Evolutionary conservation across 2,888 invertebrate genomes (phyloP), one percentile per base, ranked within the genome.

Genomic region (Chesias legatella): DNA sequence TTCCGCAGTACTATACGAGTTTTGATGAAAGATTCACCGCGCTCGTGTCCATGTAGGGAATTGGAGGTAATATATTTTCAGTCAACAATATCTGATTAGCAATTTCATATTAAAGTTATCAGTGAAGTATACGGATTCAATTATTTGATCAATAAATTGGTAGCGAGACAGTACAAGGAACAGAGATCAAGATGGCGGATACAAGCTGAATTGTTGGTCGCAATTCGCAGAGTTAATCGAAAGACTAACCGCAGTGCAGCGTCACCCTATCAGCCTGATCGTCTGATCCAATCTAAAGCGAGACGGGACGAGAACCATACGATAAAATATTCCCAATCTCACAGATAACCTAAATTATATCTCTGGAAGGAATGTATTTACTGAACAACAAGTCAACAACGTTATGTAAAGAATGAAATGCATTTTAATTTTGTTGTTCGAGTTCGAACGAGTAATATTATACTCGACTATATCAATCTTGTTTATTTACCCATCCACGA

Each of bases 11-110:
- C 57, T 45, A 55, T 48, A 50, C 57, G 58, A 56, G 57, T 54
- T 63, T 63, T 63, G 62, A 69, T 65, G 63, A 65, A 62, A 57
- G 52, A 58, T 61, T 55, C 53, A 59, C 56, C 53, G 55, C 45
- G 40, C 48, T 43, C 35, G 49, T 47, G 32, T 51, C 48, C 51
- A 46, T 47, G 46, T 45, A 52, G 48, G 52, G 54, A 56, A 51
- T 55, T 49, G 45, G 56, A 56, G 48, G 43, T 38, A 37, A 33
- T 32, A 42, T 51, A 44, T 53, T 50, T 48, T 58, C 38, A 51
- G 42, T 47, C 46, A 48, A 43, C 37, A 33, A 38, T 40, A 45
- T 48, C 55, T 51, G 33, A 39, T 40, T 37, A 42, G 39, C 17
- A 28, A 20, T 37, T 40, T 7, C 7, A 28, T 27, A 31, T 9